phyloP scores from a whole-genome alignment of 2,888 invertebrate genomes.

The Cybosia mesomella region DNA sequence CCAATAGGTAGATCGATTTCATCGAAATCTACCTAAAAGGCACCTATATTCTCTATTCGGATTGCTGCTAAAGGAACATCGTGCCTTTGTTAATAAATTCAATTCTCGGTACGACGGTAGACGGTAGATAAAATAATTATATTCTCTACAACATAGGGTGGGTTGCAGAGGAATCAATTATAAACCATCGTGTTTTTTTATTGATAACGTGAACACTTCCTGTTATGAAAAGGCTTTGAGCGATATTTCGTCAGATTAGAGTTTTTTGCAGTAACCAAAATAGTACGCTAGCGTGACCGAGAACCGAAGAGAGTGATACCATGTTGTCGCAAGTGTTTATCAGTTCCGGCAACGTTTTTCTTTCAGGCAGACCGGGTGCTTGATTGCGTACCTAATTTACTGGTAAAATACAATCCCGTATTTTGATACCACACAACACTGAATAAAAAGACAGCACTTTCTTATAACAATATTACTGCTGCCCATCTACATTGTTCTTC shows the following conservation, averaged over 20 bases:
- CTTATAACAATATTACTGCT: no score
- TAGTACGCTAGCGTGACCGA: background rate
- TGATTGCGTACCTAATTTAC: background rate
- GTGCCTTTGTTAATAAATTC: background rate
- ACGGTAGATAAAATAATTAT: no score
- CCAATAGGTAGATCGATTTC: no score
- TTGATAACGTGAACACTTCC: background rate
- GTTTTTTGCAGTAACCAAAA: background rate
- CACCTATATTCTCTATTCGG: no score
- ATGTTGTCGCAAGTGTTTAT: background rate
- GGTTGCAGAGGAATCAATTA: no score
- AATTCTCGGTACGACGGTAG: background rate
- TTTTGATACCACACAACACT: background rate
- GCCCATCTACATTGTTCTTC: no score
- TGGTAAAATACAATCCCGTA: background rate
- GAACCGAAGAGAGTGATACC: background rate
- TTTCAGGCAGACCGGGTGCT: background rate
- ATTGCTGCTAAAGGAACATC: no score
- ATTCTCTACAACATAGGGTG: no score
- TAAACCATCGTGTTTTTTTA: background rate
- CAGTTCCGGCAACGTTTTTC: background rate
- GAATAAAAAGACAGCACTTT: no score
- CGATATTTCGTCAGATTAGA: background rate
- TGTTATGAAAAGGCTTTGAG: background rate
- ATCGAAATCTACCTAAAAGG: no score